phyloP scores from a whole-genome alignment of 2,888 invertebrate genomes.

The Drosophila anceps region DNA sequence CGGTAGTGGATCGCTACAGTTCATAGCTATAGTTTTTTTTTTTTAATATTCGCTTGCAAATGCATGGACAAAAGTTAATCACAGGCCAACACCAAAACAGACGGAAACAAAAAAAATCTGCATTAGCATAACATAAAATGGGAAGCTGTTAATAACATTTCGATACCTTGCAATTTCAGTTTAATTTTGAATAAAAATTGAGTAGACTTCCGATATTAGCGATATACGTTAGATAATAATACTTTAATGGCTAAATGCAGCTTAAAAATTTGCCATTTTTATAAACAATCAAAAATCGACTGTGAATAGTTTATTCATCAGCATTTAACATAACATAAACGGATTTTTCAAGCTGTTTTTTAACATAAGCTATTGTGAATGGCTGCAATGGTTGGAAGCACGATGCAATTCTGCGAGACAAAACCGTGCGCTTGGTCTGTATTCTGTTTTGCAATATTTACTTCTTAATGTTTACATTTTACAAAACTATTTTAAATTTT shows the following conservation, averaged over 20 bases:
- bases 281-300: not conserved
- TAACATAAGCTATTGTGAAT: not conserved
- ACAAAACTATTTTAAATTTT: too few species aligned
- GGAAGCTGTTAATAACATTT: slow-evolving; percentile 5
- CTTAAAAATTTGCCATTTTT: too few species aligned
- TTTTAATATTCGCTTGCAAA: not conserved
- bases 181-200: not conserved
- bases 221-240: too few species aligned
- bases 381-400: not conserved
- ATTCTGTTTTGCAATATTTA: too few species aligned
- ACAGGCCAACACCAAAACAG: slow-evolving; percentile 1
- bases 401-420: too few species aligned
- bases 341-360: slow-evolving; percentile 10
- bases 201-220: not conserved
- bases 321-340: not conserved
- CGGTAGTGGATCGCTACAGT: slow-evolving; percentile 11
- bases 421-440: too few species aligned
- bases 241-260: too few species aligned
- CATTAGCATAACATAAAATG: slow-evolving; percentile 4
- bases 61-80: slow-evolving; percentile 1
- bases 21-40: slow-evolving; percentile 28
- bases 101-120: not conserved
- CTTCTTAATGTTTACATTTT: too few species aligned
- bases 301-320: not conserved
- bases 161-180: not conserved